Evolutionary conservation across 2,888 invertebrate genomes (phyloP), one percentile per base, ranked within the genome.

Genomic region (Neocrepidodera transversa): DNA sequence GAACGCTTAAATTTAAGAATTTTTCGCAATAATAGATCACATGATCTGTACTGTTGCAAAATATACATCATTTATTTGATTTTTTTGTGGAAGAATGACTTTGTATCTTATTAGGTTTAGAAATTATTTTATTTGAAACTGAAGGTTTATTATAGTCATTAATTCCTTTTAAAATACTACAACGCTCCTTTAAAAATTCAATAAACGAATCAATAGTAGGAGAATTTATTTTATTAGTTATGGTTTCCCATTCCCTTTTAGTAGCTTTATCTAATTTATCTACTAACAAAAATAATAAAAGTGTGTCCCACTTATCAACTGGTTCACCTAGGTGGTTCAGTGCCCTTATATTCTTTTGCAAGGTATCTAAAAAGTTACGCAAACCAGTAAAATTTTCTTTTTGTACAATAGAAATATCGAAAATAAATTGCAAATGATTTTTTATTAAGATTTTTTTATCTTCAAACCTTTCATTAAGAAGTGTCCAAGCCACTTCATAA

Each of bases 231-330:
- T 13, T 32, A 49, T 49, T 30, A 11, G 35, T 35, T n/a, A 14
- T 32, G 5, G 49, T 49, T 49, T 49, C 49, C 35, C 35, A 49
- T 18, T 35, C 49, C 18, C 35, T 49, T 16, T 35, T 43, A 11
- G 43, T 20, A n/a, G n/a, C 18, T 43, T 23, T 43, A 10, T 43
- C 43, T 23, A 52, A 43, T 49, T 49, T 49, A 35, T 49, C 35
- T 13, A 17, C 32, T 49, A 49, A 17, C 18, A 49, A 17, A 32
- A 32, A 49, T 35, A 49, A 30, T 30, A 49, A 35, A n/a, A 49
- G 17, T 4, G 49, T 49, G 17, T 36, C 50, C 50, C 50, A 50
- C 14, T 11, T n/a, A 23, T 36, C 50, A 2, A 51, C 38, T n/a
- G 51, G 38, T 51, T 38, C 38, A 23, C 38, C 26, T 13, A 51